phyloP scores from a whole-genome alignment of 2,888 invertebrate species.

The Lithosia quadra region DNA sequence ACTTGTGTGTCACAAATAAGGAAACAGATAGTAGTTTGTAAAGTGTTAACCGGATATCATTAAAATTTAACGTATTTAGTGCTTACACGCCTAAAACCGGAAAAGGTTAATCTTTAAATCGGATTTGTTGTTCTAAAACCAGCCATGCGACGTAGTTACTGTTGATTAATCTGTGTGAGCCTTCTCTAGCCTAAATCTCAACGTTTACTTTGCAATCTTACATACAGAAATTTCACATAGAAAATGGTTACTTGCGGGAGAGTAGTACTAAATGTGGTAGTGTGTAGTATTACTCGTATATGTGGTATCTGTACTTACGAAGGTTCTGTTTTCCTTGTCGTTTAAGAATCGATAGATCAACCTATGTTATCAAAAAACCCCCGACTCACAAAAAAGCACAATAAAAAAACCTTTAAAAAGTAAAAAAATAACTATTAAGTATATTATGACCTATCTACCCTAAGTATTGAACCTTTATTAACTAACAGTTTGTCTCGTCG shows the following conservation, averaged over 20 bases:
- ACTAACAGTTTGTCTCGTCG: too few relatives aligned
- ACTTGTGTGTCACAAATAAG: slow-evolving; percentile 1
- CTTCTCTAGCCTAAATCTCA: slow-evolving; percentile 2
- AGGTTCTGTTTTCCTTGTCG: neutral
- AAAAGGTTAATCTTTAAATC: slow-evolving; percentile 2
- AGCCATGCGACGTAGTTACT: neutral
- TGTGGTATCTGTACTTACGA: neutral
- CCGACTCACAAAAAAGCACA: too few relatives aligned
- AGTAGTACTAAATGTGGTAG: too few relatives aligned
- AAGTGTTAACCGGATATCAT: neutral
- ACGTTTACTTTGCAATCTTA: neutral
- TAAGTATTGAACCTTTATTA: too few relatives aligned
- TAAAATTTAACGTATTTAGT: slow-evolving; percentile 4
- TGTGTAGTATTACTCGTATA: too few relatives aligned
- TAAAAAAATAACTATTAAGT: too few relatives aligned
- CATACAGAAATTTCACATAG: neutral
- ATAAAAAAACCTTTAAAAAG: too few relatives aligned
- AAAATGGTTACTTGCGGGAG: too few relatives aligned
- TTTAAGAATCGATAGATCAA: neutral
- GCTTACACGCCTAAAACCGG: neutral
- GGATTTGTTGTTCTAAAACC: neutral
- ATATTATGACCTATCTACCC: too few relatives aligned
- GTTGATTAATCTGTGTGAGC: neutral
- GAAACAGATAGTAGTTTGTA: neutral
- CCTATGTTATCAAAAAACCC: neutral